A percentile compares a stretch with the other conserved stretches of the same genome.
These are phyloP conservation scores for Lycaena phlaeas DNA, from an alignment of 2,888 invertebrate species.

Conservation along the genomic window DNA sequence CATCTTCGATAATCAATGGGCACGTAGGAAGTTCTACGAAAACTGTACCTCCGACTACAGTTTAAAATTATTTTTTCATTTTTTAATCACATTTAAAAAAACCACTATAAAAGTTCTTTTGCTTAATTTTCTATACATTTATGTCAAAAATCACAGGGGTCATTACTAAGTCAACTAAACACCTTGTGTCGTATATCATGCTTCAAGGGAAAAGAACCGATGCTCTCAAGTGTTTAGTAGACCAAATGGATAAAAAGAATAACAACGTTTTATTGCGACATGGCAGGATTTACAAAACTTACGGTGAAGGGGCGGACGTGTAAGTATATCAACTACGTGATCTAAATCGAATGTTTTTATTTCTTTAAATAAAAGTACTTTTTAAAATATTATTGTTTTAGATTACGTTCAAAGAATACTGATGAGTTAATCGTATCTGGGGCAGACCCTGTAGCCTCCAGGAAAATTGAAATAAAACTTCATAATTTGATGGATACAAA, in stretches of 20 bases:
- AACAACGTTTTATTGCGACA: constrained; percentile 44
- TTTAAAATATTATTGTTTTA: constrained; percentile 22
- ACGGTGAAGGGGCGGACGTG: constrained; percentile 41
- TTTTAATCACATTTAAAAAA: no score
- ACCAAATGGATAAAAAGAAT: constrained; percentile 33
- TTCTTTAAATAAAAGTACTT: no score
- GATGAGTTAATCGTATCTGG: constrained; percentile 36
- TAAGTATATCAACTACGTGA: no score
- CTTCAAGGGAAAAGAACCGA: constrained; percentile 47
- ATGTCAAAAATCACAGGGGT: no score
- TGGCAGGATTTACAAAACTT: constrained; percentile 43
- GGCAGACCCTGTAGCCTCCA: constrained; percentile 46
- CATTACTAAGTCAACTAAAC: constrained; percentile 30
- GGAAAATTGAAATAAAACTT: constrained; percentile 55
- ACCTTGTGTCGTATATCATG: constrained; percentile 41
- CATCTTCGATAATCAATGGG: no score
- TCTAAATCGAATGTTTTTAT: no score
- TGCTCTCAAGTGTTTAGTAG: constrained; percentile 36
- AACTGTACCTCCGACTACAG: no score
- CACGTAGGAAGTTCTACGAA: no score
- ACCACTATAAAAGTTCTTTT: no score
- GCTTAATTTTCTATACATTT: no score
- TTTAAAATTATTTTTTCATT: no score
- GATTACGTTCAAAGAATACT: constrained; percentile 42
- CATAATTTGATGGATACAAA: constrained; percentile 32